A percentile compares a stretch with the other conserved stretches of the same genome.
phyloP scores from a whole-genome alignment of 2,888 invertebrate species.

The Tetramorium bicarinatum region DNA sequence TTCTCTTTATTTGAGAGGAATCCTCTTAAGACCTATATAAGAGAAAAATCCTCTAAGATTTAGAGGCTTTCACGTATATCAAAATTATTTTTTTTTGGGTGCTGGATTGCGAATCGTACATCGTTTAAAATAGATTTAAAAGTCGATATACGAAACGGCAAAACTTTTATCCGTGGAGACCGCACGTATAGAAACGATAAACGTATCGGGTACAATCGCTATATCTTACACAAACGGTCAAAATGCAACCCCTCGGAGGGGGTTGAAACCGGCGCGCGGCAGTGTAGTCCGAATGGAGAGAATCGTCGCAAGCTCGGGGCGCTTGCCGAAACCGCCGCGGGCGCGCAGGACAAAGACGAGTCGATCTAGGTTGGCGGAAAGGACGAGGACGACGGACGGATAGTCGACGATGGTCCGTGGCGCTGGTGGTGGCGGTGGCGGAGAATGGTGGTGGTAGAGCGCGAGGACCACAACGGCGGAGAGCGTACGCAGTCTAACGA shows the following conservation, averaged over 20 bases:
- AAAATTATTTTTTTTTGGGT: too few species aligned
- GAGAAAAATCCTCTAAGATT: too few species aligned
- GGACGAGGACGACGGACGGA: constrained; percentile 47
- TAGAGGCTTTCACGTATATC: too few species aligned
- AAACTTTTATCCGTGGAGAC: not conserved
- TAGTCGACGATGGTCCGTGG: not conserved
- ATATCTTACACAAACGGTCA: constrained; percentile 25
- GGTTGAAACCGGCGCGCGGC: constrained; percentile 31
- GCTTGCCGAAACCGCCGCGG: constrained; percentile 66
- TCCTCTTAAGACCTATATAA: too few species aligned
- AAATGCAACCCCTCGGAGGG: constrained; percentile 22
- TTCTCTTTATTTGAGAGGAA: too few species aligned
- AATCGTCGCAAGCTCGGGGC: constrained; percentile 70
- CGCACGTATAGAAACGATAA: constrained; percentile 15
- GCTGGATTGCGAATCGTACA: not conserved
- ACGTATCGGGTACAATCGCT: constrained; percentile 3
- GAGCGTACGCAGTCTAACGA: constrained; percentile 79
- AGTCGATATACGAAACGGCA: not conserved
- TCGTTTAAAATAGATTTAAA: constrained; percentile 6
- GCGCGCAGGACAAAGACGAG: constrained; percentile 44
- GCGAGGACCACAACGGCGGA: constrained; percentile 57
- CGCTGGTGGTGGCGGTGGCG: not conserved
- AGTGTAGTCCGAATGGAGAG: constrained; percentile 60
- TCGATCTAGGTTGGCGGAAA: constrained; percentile 39
- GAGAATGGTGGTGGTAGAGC: constrained; percentile 44